Conservation (phyloP, 1,140 invertebrate species). For the Steinernema khuongi region DNA sequence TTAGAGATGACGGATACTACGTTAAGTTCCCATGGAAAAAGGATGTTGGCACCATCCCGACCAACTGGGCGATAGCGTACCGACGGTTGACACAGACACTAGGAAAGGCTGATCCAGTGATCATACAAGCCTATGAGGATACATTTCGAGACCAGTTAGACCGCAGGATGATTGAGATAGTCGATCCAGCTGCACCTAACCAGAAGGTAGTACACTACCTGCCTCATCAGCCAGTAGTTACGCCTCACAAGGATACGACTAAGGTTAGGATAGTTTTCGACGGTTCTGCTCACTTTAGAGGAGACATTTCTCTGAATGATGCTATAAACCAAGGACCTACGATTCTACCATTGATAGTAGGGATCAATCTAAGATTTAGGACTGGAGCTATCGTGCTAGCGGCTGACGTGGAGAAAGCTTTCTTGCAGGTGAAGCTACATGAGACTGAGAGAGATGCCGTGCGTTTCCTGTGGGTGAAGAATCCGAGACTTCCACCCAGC, state of each 20-base stretch:
- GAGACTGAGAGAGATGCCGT: constrained; percentile 33
- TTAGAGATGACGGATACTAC: constrained; percentile 12
- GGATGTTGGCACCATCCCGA: not conserved
- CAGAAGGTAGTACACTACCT: constrained; percentile 54
- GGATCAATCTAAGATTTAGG: constrained; percentile 31
- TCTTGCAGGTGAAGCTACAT: constrained; percentile 34
- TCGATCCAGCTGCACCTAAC: not conserved
- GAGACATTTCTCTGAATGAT: constrained; percentile 56
- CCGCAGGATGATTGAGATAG: constrained; percentile 20
- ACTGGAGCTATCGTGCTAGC: constrained; percentile 20
- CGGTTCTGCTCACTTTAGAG: constrained; percentile 48
- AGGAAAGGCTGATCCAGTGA: not conserved
- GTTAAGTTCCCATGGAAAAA: not conserved
- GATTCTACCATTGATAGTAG: constrained; percentile 25
- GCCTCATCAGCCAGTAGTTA: constrained; percentile 60
- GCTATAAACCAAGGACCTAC: constrained; percentile 35
- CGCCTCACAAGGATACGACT: constrained; percentile 45
- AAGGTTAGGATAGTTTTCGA: constrained; percentile 59
- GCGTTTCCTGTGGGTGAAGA: constrained; percentile 37
- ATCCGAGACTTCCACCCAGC: constrained; percentile 18
- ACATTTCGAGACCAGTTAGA: constrained; percentile 26
- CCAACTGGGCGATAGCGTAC: constrained; percentile 2
- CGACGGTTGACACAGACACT: not conserved
- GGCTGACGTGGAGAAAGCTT: constrained; percentile 36
- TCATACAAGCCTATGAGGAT: constrained; percentile 16